Percentiles rank a stretch among this genome's conserved stretches.
These are phyloP conservation scores for Mythimna pallens DNA, from an alignment of 2,888 invertebrate genomes.

Conservation along the genomic window DNA sequence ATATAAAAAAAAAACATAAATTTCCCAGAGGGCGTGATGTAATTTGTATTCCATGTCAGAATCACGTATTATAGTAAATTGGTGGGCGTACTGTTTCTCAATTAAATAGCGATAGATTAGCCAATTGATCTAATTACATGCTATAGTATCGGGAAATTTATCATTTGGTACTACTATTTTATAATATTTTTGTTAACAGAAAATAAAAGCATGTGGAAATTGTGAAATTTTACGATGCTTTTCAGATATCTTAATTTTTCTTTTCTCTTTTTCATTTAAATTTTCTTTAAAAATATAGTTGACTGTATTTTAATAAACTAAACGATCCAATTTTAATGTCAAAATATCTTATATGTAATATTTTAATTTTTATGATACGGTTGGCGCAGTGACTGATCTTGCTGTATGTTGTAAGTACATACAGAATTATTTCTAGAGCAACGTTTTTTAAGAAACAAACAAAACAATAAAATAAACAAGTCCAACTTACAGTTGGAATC, in stretches of 20 bases:
- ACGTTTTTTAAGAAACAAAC: too few relatives aligned
- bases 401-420: too few relatives aligned
- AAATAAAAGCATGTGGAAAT: not conserved
- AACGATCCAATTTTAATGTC: too few relatives aligned
- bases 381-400: too few relatives aligned
- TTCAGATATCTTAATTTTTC: not conserved
- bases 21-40: constrained; percentile 24
- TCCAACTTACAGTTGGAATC: too few relatives aligned
- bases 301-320: too few relatives aligned
- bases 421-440: too few relatives aligned
- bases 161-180: not conserved
- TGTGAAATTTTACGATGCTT: not conserved
- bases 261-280: too few relatives aligned
- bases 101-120: constrained; percentile 38
- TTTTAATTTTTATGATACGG: too few relatives aligned
- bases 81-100: constrained; percentile 23
- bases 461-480: too few relatives aligned
- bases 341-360: too few relatives aligned
- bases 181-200: not conserved
- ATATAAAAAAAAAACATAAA: constrained; percentile 19
- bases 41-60: constrained; percentile 39
- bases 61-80: constrained; percentile 28
- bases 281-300: too few relatives aligned
- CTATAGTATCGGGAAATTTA: not conserved
- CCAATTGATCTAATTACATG: constrained; percentile 5